phyloP scores from a whole-genome alignment of 2,797 vertebrate species.

The Alca torda region DNA sequence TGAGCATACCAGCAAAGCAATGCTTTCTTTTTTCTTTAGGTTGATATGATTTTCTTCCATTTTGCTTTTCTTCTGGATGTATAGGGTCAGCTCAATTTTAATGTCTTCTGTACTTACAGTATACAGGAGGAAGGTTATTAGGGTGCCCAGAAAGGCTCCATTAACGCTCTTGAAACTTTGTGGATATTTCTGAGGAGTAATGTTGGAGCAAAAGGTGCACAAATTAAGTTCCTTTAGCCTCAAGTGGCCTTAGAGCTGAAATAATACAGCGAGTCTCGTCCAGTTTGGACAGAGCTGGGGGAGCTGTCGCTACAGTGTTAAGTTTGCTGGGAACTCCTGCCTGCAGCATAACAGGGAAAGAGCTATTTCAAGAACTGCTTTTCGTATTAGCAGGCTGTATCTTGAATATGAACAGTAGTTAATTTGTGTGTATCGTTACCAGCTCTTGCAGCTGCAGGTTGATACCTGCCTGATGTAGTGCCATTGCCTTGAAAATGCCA shows the following conservation, averaged over 20 bases:
- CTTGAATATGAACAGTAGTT: background rate
- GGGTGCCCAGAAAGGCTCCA: background rate
- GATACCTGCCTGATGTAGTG: background rate
- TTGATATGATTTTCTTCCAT: background rate
- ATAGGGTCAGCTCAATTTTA: background rate
- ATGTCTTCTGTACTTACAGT: fast-evolving
- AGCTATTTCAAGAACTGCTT: slow-evolving; percentile 9
- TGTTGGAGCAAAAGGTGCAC: background rate
- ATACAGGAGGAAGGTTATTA: background rate
- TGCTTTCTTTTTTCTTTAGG: background rate
- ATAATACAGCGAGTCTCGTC: fast-evolving
- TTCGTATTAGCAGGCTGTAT: background rate
- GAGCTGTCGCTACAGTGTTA: background rate
- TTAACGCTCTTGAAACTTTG: background rate
- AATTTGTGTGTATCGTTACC: background rate
- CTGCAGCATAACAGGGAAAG: background rate
- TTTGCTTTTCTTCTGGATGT: background rate
- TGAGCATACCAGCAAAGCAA: background rate
- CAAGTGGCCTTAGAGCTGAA: background rate
- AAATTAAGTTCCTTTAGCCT: background rate
- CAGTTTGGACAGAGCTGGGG: background rate
- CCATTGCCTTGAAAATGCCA: background rate
- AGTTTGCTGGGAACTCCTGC: background rate
- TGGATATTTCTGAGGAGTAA: background rate
- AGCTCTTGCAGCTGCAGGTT: background rate